A percentile compares a stretch with the other conserved stretches of the same genome.
phyloP scores from a whole-genome alignment of 2,797 vertebrate genomes.

The Enteromius afrohamiltoni region DNA sequence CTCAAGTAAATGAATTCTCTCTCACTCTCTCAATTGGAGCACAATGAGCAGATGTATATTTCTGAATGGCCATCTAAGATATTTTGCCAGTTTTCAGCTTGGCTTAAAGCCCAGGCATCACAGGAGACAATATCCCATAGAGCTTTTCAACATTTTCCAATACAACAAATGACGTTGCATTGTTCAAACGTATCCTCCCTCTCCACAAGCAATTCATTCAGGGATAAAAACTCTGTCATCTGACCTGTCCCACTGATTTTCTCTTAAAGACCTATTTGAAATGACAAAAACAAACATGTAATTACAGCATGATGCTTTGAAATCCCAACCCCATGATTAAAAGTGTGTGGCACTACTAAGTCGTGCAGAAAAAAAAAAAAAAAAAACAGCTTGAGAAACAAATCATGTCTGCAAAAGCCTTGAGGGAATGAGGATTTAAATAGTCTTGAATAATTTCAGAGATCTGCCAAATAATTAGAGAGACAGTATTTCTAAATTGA shows the following conservation, averaged over 20 bases:
- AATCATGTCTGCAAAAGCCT: constrained; percentile 30
- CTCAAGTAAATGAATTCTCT: background rate
- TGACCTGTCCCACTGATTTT: constrained; percentile 31
- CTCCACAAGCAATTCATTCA: constrained; percentile 11
- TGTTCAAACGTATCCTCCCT: constrained; percentile 19
- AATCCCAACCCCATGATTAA: constrained; percentile 24
- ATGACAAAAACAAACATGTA: constrained; percentile 45
- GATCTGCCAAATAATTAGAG: constrained; percentile 22
- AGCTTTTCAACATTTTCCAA: constrained; percentile 19
- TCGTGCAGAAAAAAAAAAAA: background rate
- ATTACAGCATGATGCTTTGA: constrained; percentile 18
- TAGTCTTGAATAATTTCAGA: constrained; percentile 42
- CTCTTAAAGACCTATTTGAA: constrained; percentile 35
- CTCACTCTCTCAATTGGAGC: background rate
- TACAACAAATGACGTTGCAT: constrained; percentile 19
- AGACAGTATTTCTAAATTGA: constrained; percentile 22
- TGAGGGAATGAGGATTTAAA: constrained; percentile 42
- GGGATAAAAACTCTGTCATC: constrained; percentile 7
- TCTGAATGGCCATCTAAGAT: constrained; percentile 38
- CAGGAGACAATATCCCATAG: constrained; percentile 20
- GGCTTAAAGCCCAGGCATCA: constrained; percentile 29
- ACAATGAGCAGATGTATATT: constrained; percentile 32
- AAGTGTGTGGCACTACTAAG: constrained; percentile 35
- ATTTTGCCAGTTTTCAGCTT: constrained; percentile 27
- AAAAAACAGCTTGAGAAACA: constrained; percentile 33